These are phyloP conservation scores for Hirudo medicinalis DNA, from an alignment of 1,140 invertebrate species.

Conservation along the genomic window DNA sequence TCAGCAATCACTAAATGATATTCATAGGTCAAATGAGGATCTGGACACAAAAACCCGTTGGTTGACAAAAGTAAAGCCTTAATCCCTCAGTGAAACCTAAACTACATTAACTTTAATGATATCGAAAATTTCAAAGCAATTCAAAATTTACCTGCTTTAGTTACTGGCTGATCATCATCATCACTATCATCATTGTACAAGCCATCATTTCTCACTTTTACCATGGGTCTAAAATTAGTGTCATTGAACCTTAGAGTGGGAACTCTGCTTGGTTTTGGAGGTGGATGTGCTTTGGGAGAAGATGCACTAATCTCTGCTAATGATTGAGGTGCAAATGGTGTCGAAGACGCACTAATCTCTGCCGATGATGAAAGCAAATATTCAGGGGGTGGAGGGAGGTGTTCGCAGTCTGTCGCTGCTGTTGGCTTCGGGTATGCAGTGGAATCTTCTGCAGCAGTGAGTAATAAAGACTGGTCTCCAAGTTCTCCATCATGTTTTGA, in stretches of 20 bases:
- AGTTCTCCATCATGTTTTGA: neutral
- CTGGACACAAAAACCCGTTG: no score
- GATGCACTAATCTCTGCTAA: neutral
- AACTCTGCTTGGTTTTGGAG: slow-evolving; percentile 57
- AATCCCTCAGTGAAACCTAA: no score
- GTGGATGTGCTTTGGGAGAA: slow-evolving; percentile 27
- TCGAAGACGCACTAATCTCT: neutral
- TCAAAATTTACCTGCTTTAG: no score
- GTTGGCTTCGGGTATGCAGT: neutral
- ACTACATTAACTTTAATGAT: no score
- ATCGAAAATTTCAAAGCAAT: no score
- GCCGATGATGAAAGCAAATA: neutral
- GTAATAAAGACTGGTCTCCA: neutral
- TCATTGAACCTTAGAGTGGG: slow-evolving; percentile 40
- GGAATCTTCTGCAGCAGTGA: neutral
- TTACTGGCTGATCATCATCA: slow-evolving; percentile 23
- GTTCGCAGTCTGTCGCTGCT: neutral
- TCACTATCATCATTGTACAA: slow-evolving; percentile 31
- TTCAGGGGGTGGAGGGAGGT: neutral
- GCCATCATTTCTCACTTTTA: slow-evolving; percentile 29
- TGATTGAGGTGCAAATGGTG: neutral
- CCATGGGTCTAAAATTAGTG: slow-evolving; percentile 29
- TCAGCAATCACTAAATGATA: no score
- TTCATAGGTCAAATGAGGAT: no score
- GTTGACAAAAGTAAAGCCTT: no score